Percentiles rank a stretch among this genome's conserved stretches.
Evolutionary conservation across 2,113 vertebrate species (phyloP).

Genomic region (Stomatorhinus ivindoensis): DNA sequence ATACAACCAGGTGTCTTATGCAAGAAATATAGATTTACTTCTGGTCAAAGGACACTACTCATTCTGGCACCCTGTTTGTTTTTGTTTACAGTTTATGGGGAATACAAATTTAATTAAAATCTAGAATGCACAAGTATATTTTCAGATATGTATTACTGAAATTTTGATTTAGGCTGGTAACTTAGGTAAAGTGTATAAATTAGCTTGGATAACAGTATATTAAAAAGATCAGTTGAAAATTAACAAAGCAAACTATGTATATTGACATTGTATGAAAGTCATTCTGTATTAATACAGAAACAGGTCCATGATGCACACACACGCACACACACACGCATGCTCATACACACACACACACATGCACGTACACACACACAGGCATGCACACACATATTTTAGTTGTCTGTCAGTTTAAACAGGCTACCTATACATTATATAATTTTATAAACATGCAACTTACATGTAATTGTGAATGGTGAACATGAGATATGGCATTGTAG

Average conservation of each 20-base stretch:
- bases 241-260: not conserved
- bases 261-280: not conserved
- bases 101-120: not conserved
- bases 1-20: not conserved
- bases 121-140: not conserved
- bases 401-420: conserved; percentile 7
- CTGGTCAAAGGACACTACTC: not conserved
- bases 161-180: not conserved
- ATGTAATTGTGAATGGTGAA: too few relatives aligned
- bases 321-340: too few relatives aligned
- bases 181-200: not conserved
- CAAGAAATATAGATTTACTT: not conserved
- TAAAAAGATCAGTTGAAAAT: not conserved
- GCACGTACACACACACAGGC: not conserved
- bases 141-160: not conserved
- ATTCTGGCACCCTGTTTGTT: not conserved
- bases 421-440: not conserved
- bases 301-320: not conserved
- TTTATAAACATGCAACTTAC: not conserved
- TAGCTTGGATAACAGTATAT: not conserved
- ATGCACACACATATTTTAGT: not conserved
- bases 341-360: not conserved
- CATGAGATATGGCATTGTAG: too few relatives aligned
- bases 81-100: not conserved
- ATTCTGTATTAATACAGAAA: not conserved